phyloP scores from a whole-genome alignment of 2,888 invertebrate species.

The Ptychoptera albimana region DNA sequence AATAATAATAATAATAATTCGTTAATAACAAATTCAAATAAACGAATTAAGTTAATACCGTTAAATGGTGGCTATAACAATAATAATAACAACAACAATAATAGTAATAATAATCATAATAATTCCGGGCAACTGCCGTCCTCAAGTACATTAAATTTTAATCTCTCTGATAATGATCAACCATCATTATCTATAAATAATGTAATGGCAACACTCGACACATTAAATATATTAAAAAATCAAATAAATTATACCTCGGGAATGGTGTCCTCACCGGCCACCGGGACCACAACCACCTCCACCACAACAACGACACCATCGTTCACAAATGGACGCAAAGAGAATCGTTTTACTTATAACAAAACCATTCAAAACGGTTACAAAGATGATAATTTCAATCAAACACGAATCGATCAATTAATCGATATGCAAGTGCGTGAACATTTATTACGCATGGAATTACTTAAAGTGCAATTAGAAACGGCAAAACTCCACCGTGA shows the following conservation, averaged over 20 bases:
- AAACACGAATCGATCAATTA: constrained; percentile 3
- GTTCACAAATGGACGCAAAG: not conserved
- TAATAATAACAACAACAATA: not conserved
- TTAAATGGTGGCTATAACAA: not conserved
- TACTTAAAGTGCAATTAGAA: constrained; percentile 29
- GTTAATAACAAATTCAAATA: not conserved
- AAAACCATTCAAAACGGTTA: not conserved
- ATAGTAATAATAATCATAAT: not conserved
- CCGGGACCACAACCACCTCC: constrained; percentile 3
- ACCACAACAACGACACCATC: constrained; percentile 7
- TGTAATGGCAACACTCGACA: constrained; percentile 28
- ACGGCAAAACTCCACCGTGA: constrained; percentile 33
- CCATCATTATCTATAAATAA: constrained; percentile 26
- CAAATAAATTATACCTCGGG: constrained; percentile 1
- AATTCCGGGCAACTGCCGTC: constrained; percentile 13
- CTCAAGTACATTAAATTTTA: constrained; percentile 10
- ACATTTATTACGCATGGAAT: constrained; percentile 30
- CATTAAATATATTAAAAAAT: constrained; percentile 25
- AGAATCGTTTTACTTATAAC: too few species aligned
- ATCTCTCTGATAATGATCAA: not conserved
- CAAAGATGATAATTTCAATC: not conserved
- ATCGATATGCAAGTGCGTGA: constrained; percentile 32
- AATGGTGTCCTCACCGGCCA: constrained; percentile 2
- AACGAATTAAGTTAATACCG: not conserved
- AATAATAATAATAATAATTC: not conserved